Base-by-base conservation (phyloP, 2,113 vertebrate species). In the Pholis gunnellus region DNA sequence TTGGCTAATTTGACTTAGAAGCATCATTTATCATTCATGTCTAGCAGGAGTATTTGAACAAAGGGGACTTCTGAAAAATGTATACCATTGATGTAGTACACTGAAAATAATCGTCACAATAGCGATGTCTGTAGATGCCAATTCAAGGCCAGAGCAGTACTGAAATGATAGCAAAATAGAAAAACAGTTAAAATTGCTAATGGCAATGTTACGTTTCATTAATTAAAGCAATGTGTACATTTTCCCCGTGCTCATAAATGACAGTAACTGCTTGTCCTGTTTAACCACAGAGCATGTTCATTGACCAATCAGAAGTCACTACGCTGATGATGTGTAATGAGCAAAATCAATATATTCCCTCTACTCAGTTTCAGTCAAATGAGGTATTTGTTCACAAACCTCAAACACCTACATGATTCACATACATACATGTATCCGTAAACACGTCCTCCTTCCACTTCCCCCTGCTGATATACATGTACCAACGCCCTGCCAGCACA, bases 221-320 rank as follows among this genome's bases (percentile, higher is more conserved):
- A 29, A 10, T 60, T 36, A 22, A 29, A 64, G 18, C 18, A 9
- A 63, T 25, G n/a, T 29, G 10, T 17, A 29, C 10, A 3, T 40
- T 9, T 29, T 2, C 13, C 38, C 22, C 40, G 34, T 29, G 13
- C 8, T 68, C 17, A 20, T 59, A 40, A 63, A 18, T 0, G 4
- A 63, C 27, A 29, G 11, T 29, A 46, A 4, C 56, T 38, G 17
- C 31, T 59, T 71, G 70, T 34, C 42, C 57, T 27, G 3, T 60
- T 68, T 38, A 60, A 36, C 52, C 14, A 52, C 20, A 52, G 46
- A 57, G n/a, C 0, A 2, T 29, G 18, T 31, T 44, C 11, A 67
- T 5, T 68, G 36, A 61, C n/a, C 46, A 78, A 57, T 69, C 25
- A 59, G 38, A 75, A 52, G 40, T 46, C 57, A 84, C 72, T 79